These are phyloP conservation scores for Microcaecilia unicolor DNA, from an alignment of 2,797 vertebrate genomes.

Conservation along the genomic window DNA sequence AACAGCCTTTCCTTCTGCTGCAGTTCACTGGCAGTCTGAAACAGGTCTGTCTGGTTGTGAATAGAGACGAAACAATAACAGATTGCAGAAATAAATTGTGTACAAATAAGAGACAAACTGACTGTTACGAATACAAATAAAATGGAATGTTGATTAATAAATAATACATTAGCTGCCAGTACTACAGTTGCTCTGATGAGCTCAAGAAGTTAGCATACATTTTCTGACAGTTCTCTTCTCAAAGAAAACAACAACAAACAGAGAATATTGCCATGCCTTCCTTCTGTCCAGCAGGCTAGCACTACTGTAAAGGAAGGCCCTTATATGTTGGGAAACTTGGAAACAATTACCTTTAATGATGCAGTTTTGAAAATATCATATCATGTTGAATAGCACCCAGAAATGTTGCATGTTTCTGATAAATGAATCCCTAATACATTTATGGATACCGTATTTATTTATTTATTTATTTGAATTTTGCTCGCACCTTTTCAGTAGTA, in stretches of 20 bases:
- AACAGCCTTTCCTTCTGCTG: background rate
- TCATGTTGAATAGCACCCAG: no score
- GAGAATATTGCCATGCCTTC: constrained; percentile 45
- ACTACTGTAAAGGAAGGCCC: constrained; percentile 54
- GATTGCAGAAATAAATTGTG: constrained; percentile 41
- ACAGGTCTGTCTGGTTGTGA: constrained; percentile 31
- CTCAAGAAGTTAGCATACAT: constrained; percentile 34
- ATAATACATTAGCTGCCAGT: constrained; percentile 55
- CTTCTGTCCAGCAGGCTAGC: constrained; percentile 52
- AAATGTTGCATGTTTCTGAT: no score
- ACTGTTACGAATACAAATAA: constrained; percentile 44
- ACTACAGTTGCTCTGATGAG: constrained; percentile 52
- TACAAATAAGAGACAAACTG: constrained; percentile 47
- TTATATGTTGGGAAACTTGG: no score
- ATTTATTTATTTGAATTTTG: no score
- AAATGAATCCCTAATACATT: no score
- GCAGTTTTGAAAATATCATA: no score
- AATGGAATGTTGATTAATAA: constrained; percentile 58
- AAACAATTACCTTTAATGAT: no score
- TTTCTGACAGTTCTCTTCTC: no score
- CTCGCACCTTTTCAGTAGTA: no score
- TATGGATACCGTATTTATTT: no score
- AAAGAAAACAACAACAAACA: no score
- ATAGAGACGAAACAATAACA: constrained; percentile 32
- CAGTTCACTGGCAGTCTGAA: background rate